Evolutionary conservation across 2,888 invertebrate genomes (phyloP).

Genomic region (Sarcophaga rosellei): DNA sequence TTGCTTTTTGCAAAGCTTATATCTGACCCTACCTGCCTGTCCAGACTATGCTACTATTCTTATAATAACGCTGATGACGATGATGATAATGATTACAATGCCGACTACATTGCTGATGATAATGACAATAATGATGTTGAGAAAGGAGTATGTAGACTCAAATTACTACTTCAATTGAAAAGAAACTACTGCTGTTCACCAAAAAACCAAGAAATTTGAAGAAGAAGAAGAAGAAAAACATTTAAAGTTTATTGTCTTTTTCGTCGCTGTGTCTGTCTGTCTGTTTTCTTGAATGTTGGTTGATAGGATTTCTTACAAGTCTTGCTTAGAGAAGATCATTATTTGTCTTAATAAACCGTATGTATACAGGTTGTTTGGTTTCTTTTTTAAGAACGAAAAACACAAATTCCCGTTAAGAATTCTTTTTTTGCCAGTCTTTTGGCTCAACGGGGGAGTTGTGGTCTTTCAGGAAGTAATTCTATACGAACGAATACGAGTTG

Average conservation of each 20-base stretch:
- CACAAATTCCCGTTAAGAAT: slow-evolving; percentile 43
- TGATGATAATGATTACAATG: slow-evolving; percentile 36
- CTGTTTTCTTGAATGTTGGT: slow-evolving; percentile 2
- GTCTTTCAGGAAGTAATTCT: slow-evolving; percentile 34
- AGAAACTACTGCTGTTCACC: slow-evolving; percentile 3
- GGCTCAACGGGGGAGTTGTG: slow-evolving; percentile 38
- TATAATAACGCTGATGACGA: background rate
- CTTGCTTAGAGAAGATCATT: slow-evolving; percentile 32
- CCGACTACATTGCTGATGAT: slow-evolving; percentile 50
- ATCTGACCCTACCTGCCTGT: background rate
- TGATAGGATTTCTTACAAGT: slow-evolving; percentile 36
- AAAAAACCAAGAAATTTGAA: background rate
- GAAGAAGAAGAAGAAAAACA: background rate
- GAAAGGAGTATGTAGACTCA: slow-evolving; percentile 63
- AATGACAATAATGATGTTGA: slow-evolving; percentile 54
- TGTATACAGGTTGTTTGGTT: background rate
- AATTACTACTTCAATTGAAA: slow-evolving; percentile 67
- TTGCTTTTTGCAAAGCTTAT: slow-evolving; percentile 20
- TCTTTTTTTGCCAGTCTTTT: slow-evolving; percentile 11
- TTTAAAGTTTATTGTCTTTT: background rate
- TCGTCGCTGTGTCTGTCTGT: slow-evolving; percentile 6
- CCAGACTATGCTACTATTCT: slow-evolving; percentile 16
- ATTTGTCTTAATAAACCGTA: slow-evolving; percentile 24
- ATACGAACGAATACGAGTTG: background rate
- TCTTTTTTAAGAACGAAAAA: slow-evolving; percentile 16